A percentile compares a stretch with the other conserved stretches of the same genome.
These are phyloP conservation scores for Malachius bipustulatus DNA, from an alignment of 2,888 invertebrate species.

Conservation along the genomic window DNA sequence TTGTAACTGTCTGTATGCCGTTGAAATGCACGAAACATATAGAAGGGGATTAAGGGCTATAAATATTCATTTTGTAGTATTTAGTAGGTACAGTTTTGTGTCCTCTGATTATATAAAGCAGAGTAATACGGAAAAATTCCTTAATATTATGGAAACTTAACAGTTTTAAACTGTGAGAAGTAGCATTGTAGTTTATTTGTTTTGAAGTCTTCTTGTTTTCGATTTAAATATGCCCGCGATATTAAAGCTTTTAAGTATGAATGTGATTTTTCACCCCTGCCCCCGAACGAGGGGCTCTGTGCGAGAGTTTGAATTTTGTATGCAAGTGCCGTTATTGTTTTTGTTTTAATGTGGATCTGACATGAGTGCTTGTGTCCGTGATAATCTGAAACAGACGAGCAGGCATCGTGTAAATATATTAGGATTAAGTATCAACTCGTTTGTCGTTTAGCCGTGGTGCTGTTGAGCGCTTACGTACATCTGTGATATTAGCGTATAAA, in stretches of 20 bases:
- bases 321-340: too few relatives aligned
- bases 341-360: neutral
- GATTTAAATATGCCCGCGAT: too few relatives aligned
- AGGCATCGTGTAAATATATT: constrained; percentile 30
- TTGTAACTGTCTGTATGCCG: constrained; percentile 56
- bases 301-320: too few relatives aligned
- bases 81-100: constrained; percentile 6
- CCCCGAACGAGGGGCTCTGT: too few relatives aligned
- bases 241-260: too few relatives aligned
- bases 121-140: too few relatives aligned
- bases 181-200: too few relatives aligned
- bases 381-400: constrained; percentile 1
- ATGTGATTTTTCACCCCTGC: too few relatives aligned
- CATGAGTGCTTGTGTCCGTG: neutral
- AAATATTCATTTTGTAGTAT: constrained; percentile 27
- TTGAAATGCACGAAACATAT: constrained; percentile 83
- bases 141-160: too few relatives aligned
- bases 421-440: constrained; percentile 33
- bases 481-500: constrained; percentile 40
- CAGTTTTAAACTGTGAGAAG: too few relatives aligned
- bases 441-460: constrained; percentile 33
- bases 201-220: too few relatives aligned
- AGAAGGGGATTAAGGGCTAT: constrained; percentile 55
- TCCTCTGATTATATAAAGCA: neutral
- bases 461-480: constrained; percentile 33